Conservation (phyloP, 2,797 vertebrate genomes). For the Thaleichthys pacificus region DNA sequence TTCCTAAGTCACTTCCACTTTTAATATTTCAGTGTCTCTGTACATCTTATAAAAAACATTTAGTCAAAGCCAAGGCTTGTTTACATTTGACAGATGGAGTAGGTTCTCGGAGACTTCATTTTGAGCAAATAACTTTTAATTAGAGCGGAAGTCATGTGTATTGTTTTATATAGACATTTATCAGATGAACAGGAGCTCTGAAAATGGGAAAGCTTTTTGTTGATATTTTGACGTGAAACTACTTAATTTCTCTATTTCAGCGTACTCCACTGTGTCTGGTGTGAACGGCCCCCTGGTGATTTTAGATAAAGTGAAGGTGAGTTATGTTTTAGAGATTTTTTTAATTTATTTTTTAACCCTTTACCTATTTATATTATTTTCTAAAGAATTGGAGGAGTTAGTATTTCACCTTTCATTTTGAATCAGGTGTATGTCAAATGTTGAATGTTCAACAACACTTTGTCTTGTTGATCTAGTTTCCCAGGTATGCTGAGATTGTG, state of each 20-base stretch:
- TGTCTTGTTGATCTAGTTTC: conserved; percentile 65
- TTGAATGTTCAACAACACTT: not conserved
- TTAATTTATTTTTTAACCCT: not conserved
- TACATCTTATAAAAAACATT: too few species aligned
- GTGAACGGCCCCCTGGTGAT: conserved; percentile 84
- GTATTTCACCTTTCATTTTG: not conserved
- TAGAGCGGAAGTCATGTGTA: too few species aligned
- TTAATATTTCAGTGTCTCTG: too few species aligned
- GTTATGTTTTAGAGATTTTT: not conserved
- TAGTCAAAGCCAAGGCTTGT: too few species aligned
- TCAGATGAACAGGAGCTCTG: not conserved
- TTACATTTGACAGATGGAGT: too few species aligned
- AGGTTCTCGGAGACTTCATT: too few species aligned
- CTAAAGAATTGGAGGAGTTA: not conserved
- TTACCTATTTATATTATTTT: not conserved
- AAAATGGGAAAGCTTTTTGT: not conserved
- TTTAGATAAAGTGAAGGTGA: conserved; percentile 83
- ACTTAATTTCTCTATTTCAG: conserved; percentile 55
- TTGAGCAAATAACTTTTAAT: too few species aligned
- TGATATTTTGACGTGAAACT: not conserved
- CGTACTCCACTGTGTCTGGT: conserved; percentile 82
- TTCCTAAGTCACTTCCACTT: conserved; percentile 3
- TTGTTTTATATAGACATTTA: not conserved
- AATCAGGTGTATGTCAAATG: not conserved
- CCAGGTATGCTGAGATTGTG: conserved; percentile 82